phyloP scores from a whole-genome alignment of 2,113 vertebrate species.

The cat (Felis catus) region F.catus_Fca126_mat1.0 CM031424.1:56307001-56307500 shows the following conservation, averaged over 20 bases:
- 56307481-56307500: neutral
- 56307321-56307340: neutral
- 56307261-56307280: neutral
- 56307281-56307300: neutral
- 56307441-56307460: neutral
- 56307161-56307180: neutral
- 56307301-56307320: neutral
- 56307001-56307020: neutral
- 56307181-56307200: neutral
- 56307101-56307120: neutral
- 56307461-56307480: neutral
- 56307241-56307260: slow-evolving; percentile 17
- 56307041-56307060: neutral
- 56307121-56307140: neutral
- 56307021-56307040: neutral
- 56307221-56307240: neutral
- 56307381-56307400: neutral
- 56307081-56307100: neutral
- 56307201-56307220: neutral
- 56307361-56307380: neutral
- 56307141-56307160: neutral
- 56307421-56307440: neutral
- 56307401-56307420: neutral
- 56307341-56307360: neutral
- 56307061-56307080: neutral